Percentiles rank a stretch among this genome's conserved stretches.
These are phyloP conservation scores for Mystacornis crossleyi DNA, from an alignment of 2,113 vertebrate species.

Conservation along the genomic window DNA sequence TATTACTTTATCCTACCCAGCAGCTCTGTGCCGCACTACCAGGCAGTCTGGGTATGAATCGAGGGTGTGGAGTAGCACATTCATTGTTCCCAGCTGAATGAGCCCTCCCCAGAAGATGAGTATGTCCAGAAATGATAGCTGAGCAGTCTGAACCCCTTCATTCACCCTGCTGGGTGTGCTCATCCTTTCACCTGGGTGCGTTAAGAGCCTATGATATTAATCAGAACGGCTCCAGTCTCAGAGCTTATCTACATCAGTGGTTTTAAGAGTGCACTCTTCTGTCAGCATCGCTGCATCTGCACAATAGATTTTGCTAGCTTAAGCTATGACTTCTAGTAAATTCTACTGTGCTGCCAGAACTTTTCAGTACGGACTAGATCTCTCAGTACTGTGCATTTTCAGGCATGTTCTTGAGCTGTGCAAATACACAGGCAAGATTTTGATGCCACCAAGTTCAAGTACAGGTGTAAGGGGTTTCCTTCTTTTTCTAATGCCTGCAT, in stretches of 20 bases:
- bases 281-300: conserved; percentile 35
- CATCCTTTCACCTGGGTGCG: conserved; percentile 48
- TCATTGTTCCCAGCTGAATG: conserved; percentile 9
- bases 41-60: background rate
- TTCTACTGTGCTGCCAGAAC: conserved; percentile 1
- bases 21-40: background rate
- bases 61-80: background rate
- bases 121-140: background rate
- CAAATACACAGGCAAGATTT: background rate
- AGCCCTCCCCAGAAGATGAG: background rate
- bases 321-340: conserved; percentile 44
- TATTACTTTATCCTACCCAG: background rate
- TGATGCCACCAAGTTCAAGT: background rate
- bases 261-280: conserved; percentile 47
- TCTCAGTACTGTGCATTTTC: background rate
- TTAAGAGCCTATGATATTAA: conserved; percentile 47
- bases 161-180: conserved; percentile 12
- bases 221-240: conserved; percentile 45
- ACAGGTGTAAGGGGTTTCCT: background rate
- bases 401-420: background rate
- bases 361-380: background rate
- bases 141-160: background rate
- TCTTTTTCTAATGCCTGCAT: background rate
- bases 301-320: conserved; percentile 49
- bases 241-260: conserved; percentile 57